Base-by-base conservation (phyloP, 2,888 invertebrate species). In the Harpalus rufipes region DNA sequence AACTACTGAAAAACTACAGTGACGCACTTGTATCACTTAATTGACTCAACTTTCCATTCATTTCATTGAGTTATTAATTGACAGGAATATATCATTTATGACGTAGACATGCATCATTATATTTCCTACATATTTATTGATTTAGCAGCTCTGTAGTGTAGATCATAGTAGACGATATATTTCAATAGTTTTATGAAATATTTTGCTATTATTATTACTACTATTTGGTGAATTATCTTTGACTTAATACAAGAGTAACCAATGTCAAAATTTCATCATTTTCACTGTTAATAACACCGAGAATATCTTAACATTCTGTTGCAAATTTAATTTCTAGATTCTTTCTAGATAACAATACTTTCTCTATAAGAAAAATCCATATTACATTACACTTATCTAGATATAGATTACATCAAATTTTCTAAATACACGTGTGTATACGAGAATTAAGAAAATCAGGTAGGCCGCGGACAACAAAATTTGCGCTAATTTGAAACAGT, bases 311-410 rank as follows among this genome's bases (percentile, higher is more conserved):
- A n/a, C n/a, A n/a, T n/a, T n/a, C n/a, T n/a, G 16, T 25, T 63
- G 16, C 63, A 63, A 12, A 14, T 25, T 21, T 18, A 21, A 63
- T 63, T 21, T 18, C 63, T 21, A 63, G 21, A 63, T 18, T 21
- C 63, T 63, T 63, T 63, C 63, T 4, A 18, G 63, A 44, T 44
- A 44, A 44, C 21, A 21, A 21, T 44, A 44, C 44, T 44, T 44
- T 44, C 44, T 44, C 44, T 4, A 44, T 4, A 44, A 21, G 44
- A 44, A 44, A 44, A 44, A 1, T 5, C 44, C 44, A 44, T 44
- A 44, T 44, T 44, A 44, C 5, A 10, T 44, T 44, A 44, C 44
- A 10, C 1, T 44, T 44, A 44, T 44, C 21, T 21, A 21, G 21
- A 21, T 21, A 3, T 44, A 44, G 44, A 44, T 44, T 44, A 4